Evolutionary conservation across 2,113 vertebrate genomes (phyloP), one percentile per base, ranked within the genome.

Genomic region (Clarias macrocephalus): DNA sequence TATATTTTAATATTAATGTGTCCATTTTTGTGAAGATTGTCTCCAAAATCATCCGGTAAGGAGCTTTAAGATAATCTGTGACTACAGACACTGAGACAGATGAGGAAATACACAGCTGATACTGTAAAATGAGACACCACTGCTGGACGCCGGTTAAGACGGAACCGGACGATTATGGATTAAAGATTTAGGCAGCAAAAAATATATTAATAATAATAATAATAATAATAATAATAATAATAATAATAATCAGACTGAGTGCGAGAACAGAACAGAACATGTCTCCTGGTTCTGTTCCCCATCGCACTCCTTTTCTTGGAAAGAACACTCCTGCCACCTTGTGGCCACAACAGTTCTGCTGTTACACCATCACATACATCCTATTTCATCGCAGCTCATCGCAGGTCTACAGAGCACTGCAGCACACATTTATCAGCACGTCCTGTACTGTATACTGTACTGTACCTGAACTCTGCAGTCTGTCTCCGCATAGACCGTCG

Each of bases 311-410:
- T 21, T 33, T 80, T 80, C 21, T 52, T 56, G 3, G 15, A 57
- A 79, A 54, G n/a, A 56, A 33, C 77, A 80, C 77, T 80, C 10
- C 54, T 80, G 77, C 77, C 77, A 80, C 21, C 77, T 80, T 21
- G 77, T 80, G 77, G 54, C 11, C 18, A 33, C 9, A 57, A 56
- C 16, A 5, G 54, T 12, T 79, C n/a, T 30, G 48, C 7, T 28
- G 30, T 79, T 30, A 21, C 54, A 79, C 16, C 19, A n/a, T 54
- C 48, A 15, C 8, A 48, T 13, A 11, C 11, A 68, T 28, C 25
- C 8, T 48, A 75, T 15, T 48, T 10, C 48, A 48, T 48, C 12
- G 6, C 48, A 80, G 28, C 3, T 80, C 18, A 80, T 21, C 54
- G 11, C 52, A 56, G 52, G 25, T 56, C 52, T 79, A 54, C 25